Conservation (phyloP, 1,140 invertebrate genomes). For the Cepaea nemoralis region DNA sequence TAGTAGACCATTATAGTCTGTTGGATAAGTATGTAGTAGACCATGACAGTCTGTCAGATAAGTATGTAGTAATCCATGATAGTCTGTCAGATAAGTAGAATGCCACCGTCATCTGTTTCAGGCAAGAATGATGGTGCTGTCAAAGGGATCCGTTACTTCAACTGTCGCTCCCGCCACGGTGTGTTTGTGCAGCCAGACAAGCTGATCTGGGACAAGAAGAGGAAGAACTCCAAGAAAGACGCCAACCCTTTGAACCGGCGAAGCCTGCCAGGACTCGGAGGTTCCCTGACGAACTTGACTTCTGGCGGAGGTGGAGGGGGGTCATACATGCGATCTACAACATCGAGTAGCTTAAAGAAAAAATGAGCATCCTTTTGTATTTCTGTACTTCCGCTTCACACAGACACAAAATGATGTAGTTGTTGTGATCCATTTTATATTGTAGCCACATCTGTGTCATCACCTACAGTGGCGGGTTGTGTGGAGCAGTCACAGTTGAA, state of each 20-base stretch:
- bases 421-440: conserved; percentile 13
- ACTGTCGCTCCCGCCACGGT: conserved; percentile 87
- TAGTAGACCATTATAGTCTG: no score
- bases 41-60: no score
- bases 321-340: conserved; percentile 33
- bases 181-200: conserved; percentile 83
- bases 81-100: no score
- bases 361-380: conserved; percentile 20
- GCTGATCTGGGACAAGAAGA: conserved; percentile 68
- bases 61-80: no score
- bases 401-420: not conserved
- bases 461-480: not conserved
- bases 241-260: conserved; percentile 32
- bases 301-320: conserved; percentile 19
- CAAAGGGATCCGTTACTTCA: conserved; percentile 90
- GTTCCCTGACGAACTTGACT: conserved; percentile 33
- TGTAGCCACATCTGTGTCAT: not conserved
- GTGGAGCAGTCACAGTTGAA: not conserved
- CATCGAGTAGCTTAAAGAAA: conserved; percentile 37
- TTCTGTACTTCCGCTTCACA: not conserved
- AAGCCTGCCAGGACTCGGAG: conserved; percentile 36
- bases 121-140: conserved; percentile 95
- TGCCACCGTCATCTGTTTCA: conserved; percentile 72
- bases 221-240: conserved; percentile 56
- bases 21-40: no score